These are phyloP conservation scores for Acropora yongei DNA, from an alignment of 64 coral and sea anemone species.

Conservation along the genomic window DNA sequence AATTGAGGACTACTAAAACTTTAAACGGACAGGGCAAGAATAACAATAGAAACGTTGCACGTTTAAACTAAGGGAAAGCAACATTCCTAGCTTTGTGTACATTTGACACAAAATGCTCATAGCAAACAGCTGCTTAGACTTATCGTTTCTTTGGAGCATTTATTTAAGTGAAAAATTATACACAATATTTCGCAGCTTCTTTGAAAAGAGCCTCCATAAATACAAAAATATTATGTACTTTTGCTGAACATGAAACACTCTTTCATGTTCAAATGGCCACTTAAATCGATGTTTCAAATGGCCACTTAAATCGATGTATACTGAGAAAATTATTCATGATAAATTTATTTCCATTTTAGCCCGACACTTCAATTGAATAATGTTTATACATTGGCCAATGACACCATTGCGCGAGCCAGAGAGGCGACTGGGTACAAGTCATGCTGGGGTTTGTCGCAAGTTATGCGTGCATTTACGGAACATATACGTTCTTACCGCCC, in stretches of 20 bases:
- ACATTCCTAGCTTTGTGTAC: neutral
- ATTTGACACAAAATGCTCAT: neutral
- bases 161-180: neutral
- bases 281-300: neutral
- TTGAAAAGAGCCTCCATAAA: neutral
- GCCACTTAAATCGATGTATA: no score
- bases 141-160: neutral
- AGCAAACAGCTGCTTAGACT: neutral
- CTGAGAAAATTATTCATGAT: neutral
- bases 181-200: neutral
- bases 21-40: neutral
- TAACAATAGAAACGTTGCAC: no score
- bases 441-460: no score
- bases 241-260: neutral
- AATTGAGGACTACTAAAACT: neutral
- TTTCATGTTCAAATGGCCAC: neutral
- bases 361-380: neutral
- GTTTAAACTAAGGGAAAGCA: neutral
- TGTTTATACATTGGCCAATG: no score
- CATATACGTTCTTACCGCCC: neutral
- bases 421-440: no score
- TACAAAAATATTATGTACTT: slow-evolving; percentile 23
- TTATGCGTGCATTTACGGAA: neutral
- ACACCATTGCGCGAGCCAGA: neutral
- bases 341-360: neutral